Percentiles rank a stretch among this genome's conserved stretches.
These are phyloP conservation scores for Chloebia gouldiae DNA, from an alignment of 2,113 vertebrate genomes.

Conservation along the genomic window DNA sequence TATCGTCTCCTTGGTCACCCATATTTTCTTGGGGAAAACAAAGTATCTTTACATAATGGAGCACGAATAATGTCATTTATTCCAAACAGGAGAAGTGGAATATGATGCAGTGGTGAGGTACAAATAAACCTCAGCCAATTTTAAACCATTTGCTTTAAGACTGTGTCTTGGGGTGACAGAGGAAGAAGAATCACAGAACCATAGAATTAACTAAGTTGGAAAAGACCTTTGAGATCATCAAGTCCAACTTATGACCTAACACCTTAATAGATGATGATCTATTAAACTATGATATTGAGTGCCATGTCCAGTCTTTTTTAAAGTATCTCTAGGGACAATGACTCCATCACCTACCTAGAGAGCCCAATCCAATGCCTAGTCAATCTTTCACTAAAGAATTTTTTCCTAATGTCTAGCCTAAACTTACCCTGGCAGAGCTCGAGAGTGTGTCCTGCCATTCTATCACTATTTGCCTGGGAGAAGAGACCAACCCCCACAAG, in stretches of 20 bases:
- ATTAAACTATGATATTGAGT: background rate
- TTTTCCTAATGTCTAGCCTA: background rate
- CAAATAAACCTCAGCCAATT: background rate
- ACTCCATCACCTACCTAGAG: background rate
- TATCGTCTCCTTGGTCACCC: background rate
- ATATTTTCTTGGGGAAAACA: background rate
- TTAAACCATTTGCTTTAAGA: background rate
- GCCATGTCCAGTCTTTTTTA: too few species aligned
- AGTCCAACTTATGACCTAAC: background rate
- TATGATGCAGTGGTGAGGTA: background rate
- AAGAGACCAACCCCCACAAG: accelerated
- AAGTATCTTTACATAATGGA: background rate
- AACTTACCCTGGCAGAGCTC: background rate
- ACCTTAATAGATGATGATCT: background rate
- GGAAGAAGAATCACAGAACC: background rate
- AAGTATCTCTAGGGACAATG: background rate
- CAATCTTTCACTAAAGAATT: background rate
- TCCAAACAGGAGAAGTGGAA: background rate
- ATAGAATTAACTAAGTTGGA: background rate
- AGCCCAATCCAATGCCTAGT: background rate
- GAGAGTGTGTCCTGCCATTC: background rate
- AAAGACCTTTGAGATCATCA: background rate
- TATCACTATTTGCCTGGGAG: too few species aligned
- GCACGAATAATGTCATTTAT: background rate
- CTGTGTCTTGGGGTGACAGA: background rate